Evolutionary conservation across 2,797 vertebrate genomes (phyloP).

Genomic region (Myotis myotis): DNA sequence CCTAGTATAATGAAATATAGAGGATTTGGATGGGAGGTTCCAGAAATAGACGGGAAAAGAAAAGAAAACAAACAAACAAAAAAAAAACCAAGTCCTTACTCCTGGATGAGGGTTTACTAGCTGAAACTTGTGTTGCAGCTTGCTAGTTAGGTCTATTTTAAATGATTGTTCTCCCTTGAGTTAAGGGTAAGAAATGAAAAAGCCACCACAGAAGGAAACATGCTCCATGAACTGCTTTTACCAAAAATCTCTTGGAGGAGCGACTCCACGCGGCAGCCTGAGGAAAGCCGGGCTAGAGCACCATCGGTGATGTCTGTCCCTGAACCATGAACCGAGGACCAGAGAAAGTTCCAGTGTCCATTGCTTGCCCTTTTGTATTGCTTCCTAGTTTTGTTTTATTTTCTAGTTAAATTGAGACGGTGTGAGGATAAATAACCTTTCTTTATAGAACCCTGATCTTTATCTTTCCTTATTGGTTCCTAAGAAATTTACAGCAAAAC

Average conservation of each 20-base stretch:
- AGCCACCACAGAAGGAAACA: not conserved
- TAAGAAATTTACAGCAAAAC: not conserved
- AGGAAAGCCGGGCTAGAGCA: accelerated
- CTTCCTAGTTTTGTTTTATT: not conserved
- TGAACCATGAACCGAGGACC: not conserved
- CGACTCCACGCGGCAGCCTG: accelerated
- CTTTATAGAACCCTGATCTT: not conserved
- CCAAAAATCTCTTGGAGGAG: not conserved
- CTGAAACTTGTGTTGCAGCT: not conserved
- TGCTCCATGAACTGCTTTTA: not conserved
- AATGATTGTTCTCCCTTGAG: not conserved
- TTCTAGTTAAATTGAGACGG: not conserved
- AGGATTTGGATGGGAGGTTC: not conserved
- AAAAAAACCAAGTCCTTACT: not conserved
- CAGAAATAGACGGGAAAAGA: not conserved
- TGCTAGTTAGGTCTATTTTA: not conserved
- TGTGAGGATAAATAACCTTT: not conserved
- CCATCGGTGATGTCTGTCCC: accelerated
- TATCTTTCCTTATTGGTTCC: not conserved
- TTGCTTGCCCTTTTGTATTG: not conserved
- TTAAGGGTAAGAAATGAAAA: not conserved
- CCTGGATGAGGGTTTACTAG: not conserved
- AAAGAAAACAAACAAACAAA: not conserved
- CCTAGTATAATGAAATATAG: not conserved
- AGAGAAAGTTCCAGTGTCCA: not conserved